Percentiles rank a stretch among this genome's conserved stretches.
These are phyloP conservation scores for Selenia dentaria DNA, from an alignment of 2,888 invertebrate genomes.

Conservation along the genomic window DNA sequence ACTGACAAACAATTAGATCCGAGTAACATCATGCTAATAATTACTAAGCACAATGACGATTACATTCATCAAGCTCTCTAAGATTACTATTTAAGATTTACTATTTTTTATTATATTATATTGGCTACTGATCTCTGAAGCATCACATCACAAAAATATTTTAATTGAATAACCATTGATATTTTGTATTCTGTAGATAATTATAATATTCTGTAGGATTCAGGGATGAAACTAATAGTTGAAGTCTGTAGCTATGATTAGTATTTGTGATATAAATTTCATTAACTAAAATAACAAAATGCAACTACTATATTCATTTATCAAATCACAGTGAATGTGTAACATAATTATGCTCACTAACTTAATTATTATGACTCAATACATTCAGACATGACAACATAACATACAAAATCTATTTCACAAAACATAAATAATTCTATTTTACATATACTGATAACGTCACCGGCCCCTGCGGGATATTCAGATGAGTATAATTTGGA, in stretches of 20 bases:
- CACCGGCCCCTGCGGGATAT: constrained; percentile 42
- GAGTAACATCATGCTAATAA: constrained; percentile 78
- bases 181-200: constrained; percentile 26
- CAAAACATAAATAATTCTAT: constrained; percentile 59
- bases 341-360: constrained; percentile 76
- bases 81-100: constrained; percentile 71
- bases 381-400: constrained; percentile 61
- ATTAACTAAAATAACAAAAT: constrained; percentile 55
- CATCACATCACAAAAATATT: constrained; percentile 63
- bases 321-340: constrained; percentile 81
- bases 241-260: constrained; percentile 27
- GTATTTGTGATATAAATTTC: constrained; percentile 42
- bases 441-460: constrained; percentile 52
- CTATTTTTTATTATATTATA: constrained; percentile 67
- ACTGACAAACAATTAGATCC: constrained; percentile 52
- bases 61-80: constrained; percentile 82
- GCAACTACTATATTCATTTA: constrained; percentile 64
- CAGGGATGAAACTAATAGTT: constrained; percentile 27
- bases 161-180: constrained; percentile 46
- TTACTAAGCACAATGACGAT: constrained; percentile 83
- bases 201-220: constrained; percentile 30
- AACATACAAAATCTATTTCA: constrained; percentile 65
- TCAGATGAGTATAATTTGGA: constrained; percentile 37
- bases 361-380: constrained; percentile 76
- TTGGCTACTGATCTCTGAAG: constrained; percentile 78